Evolutionary conservation across 2,113 vertebrate genomes (phyloP).

Genomic region (Hepsetus odoe): DNA sequence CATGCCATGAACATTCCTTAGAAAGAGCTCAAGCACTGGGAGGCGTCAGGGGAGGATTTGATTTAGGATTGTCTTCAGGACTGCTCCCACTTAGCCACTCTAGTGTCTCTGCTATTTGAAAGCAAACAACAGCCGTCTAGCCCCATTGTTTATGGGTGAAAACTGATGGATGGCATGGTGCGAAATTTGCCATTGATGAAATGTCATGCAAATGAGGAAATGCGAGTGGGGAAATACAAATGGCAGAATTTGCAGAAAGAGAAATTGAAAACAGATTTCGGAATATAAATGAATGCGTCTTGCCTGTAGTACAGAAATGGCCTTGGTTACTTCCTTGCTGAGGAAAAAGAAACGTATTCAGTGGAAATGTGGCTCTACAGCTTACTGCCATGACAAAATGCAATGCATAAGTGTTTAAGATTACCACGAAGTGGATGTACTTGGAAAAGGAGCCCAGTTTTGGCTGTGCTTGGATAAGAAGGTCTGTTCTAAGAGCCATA

Average conservation of each 20-base stretch:
- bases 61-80: conserved; percentile 43
- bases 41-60: conserved; percentile 28
- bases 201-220: conserved; percentile 19
- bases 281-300: conserved; percentile 41
- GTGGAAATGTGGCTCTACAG: background rate
- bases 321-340: conserved; percentile 6
- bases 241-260: background rate
- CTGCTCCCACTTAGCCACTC: conserved; percentile 28
- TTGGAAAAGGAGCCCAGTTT: background rate
- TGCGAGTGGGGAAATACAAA: conserved; percentile 32
- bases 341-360: background rate
- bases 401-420: background rate
- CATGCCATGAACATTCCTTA: conserved; percentile 21
- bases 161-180: conserved; percentile 31
- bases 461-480: background rate
- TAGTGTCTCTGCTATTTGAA: conserved; percentile 38
- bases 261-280: conserved; percentile 33
- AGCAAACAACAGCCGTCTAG: conserved; percentile 18
- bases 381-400: background rate
- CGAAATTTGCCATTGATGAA: conserved; percentile 27
- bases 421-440: background rate
- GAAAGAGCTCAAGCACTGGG: conserved; percentile 1
- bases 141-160: conserved; percentile 41
- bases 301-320: background rate
- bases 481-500: background rate